These are phyloP conservation scores for Mirza zaza DNA, from an alignment of 2,113 vertebrate species.

Conservation along the genomic window DNA sequence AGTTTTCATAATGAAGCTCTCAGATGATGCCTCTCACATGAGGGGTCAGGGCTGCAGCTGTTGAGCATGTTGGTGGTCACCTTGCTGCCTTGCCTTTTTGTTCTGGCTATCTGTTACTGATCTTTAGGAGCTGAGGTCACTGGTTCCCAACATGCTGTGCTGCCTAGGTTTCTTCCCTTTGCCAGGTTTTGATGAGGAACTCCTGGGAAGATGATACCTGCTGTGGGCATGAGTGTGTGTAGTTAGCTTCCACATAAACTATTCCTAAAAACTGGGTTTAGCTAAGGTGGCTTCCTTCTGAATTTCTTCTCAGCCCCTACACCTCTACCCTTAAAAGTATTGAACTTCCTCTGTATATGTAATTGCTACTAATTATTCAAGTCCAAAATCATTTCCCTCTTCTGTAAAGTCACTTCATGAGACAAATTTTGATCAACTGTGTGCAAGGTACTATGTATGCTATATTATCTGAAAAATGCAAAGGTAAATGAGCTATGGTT, in stretches of 20 bases:
- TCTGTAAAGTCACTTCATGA: background rate
- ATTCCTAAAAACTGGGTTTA: background rate
- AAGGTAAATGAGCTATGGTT: background rate
- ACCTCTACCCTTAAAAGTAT: background rate
- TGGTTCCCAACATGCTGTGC: background rate
- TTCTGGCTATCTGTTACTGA: slow-evolving; percentile 59
- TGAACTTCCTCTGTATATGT: background rate
- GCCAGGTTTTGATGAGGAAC: background rate
- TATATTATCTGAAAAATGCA: background rate
- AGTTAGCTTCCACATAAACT: background rate
- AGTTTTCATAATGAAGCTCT: background rate
- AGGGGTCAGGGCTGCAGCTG: slow-evolving; percentile 36
- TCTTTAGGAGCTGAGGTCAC: slow-evolving; percentile 54
- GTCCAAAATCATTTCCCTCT: background rate
- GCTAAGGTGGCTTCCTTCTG: background rate
- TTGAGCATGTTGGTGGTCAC: slow-evolving; percentile 14
- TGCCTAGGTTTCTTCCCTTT: background rate
- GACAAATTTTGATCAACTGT: background rate
- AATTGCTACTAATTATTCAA: background rate
- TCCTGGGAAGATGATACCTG: background rate
- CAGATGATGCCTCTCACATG: background rate
- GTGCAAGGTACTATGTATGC: background rate
- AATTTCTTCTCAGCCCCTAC: background rate
- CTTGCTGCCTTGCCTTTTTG: background rate
- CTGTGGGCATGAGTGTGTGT: background rate